Evolutionary conservation across 2,797 vertebrate species (phyloP).

Genomic region (Microctenopoma lineatum): DNA sequence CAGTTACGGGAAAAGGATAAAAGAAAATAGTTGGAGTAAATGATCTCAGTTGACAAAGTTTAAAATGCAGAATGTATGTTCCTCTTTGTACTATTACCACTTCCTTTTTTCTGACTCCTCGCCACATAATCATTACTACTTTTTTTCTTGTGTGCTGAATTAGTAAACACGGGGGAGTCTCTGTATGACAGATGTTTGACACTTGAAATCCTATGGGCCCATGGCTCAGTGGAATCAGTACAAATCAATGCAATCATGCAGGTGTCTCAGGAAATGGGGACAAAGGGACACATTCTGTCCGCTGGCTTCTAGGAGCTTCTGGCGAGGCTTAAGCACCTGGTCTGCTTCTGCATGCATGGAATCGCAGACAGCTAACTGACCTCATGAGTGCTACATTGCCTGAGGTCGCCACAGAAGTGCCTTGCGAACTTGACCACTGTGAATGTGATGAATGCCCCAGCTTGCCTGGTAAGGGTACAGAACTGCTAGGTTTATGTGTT

Average conservation of each 20-base stretch:
- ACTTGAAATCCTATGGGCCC: constrained; percentile 77
- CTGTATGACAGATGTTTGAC: constrained; percentile 82
- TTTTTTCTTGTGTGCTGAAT: constrained; percentile 50
- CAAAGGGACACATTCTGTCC: constrained; percentile 72
- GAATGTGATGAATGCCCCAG: constrained; percentile 75
- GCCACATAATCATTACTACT: constrained; percentile 29
- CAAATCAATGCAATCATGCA: constrained; percentile 83
- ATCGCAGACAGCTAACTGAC: constrained; percentile 79
- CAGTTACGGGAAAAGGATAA: neutral
- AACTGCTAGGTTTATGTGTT: constrained; percentile 71
- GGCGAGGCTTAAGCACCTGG: constrained; percentile 66
- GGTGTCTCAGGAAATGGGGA: constrained; percentile 77
- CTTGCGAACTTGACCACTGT: constrained; percentile 66
- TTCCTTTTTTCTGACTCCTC: constrained; percentile 17
- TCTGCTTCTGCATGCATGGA: constrained; percentile 67
- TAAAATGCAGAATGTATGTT: neutral
- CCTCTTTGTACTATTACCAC: neutral
- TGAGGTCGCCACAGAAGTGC: constrained; percentile 75
- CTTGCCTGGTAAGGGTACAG: constrained; percentile 56
- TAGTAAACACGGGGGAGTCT: constrained; percentile 39
- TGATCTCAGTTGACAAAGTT: neutral
- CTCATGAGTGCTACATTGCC: constrained; percentile 73
- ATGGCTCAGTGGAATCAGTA: constrained; percentile 77
- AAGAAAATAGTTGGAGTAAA: neutral
- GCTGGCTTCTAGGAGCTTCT: constrained; percentile 56